phyloP scores from a whole-genome alignment of 2,888 invertebrate species.

The Agelastica alni region DNA sequence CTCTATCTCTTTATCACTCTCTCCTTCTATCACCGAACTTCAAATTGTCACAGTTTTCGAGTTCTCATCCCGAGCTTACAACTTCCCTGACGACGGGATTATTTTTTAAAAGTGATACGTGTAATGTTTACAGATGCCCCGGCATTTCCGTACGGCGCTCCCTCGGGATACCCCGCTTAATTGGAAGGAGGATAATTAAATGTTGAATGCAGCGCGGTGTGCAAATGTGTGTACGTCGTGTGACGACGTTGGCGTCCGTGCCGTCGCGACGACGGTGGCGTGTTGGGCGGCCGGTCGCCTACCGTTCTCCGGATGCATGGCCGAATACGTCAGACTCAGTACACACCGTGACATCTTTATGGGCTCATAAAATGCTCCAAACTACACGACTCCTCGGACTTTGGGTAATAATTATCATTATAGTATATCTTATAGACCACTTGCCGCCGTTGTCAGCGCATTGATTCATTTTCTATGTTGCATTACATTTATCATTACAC shows the following conservation, averaged over 20 bases:
- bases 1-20: no score
- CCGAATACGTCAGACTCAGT: constrained; percentile 47
- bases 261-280: constrained; percentile 8
- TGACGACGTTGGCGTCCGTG: constrained; percentile 15
- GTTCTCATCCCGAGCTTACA: background rate
- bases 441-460: no score
- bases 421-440: no score
- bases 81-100: background rate
- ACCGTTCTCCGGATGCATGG: constrained; percentile 39
- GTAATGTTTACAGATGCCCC: constrained; percentile 13
- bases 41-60: no score
- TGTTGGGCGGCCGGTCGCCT: constrained; percentile 20
- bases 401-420: constrained; percentile 2
- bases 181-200: constrained; percentile 48
- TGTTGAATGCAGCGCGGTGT: constrained; percentile 45
- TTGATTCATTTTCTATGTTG: no score
- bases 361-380: constrained; percentile 45
- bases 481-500: no score
- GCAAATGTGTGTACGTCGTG: constrained; percentile 29
- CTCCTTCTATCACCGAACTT: no score
- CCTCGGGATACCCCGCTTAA: constrained; percentile 39
- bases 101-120: background rate
- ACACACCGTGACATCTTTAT: constrained; percentile 47
- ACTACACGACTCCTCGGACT: constrained; percentile 33
- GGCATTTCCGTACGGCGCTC: constrained; percentile 11